A percentile compares a stretch with the other conserved stretches of the same genome.
Conservation (phyloP, 2,797 vertebrate species). For the Periophthalmus magnuspinnatus region DNA sequence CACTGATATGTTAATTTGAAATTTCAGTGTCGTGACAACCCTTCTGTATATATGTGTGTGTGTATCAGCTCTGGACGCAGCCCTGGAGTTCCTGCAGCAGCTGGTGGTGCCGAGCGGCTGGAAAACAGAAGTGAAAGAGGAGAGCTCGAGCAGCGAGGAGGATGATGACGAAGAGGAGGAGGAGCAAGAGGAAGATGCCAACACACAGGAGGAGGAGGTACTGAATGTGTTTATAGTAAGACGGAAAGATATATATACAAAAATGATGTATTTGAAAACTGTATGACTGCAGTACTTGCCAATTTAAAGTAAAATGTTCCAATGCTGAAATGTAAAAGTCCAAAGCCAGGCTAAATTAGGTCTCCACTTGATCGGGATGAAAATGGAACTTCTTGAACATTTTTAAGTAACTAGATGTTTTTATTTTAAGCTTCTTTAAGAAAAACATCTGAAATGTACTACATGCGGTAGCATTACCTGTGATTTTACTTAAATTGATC, state of each 20-base stretch:
- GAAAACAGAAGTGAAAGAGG: constrained; percentile 83
- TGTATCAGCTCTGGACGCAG: constrained; percentile 73
- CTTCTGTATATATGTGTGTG: not conserved
- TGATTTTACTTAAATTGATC: too few relatives aligned
- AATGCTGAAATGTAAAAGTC: too few relatives aligned
- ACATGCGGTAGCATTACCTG: too few relatives aligned
- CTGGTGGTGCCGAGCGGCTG: constrained; percentile 71
- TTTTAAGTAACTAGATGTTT: too few relatives aligned
- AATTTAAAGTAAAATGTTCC: too few relatives aligned
- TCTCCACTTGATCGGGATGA: too few relatives aligned
- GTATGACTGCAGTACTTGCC: too few relatives aligned
- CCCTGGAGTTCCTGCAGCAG: constrained; percentile 75
- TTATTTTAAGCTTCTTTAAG: too few relatives aligned
- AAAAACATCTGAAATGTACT: too few relatives aligned
- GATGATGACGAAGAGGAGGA: constrained; percentile 79
- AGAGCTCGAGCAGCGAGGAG: constrained; percentile 82
- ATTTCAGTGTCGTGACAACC: not conserved
- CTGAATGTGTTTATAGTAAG: not conserved
- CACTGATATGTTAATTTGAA: not conserved
- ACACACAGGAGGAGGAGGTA: constrained; percentile 79
- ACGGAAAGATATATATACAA: not conserved
- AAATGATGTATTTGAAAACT: not conserved
- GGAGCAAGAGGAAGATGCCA: constrained; percentile 72
- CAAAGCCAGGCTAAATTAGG: too few relatives aligned
- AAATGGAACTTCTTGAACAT: too few relatives aligned